Conservation (phyloP, 1,140 invertebrate genomes). For the Drosophila sechellia region DNA sequence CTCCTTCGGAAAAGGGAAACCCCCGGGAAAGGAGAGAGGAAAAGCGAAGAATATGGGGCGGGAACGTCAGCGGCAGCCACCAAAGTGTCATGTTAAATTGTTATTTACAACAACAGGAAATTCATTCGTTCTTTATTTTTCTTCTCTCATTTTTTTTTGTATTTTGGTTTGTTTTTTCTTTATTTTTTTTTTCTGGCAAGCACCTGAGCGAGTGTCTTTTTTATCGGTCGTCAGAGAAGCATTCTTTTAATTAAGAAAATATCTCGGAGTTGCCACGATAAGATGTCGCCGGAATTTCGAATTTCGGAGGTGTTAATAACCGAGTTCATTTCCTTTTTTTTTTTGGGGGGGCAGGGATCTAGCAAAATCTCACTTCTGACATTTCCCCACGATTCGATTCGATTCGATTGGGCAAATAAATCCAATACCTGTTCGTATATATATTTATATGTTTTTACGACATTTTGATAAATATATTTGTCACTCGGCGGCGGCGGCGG, state of each 20-base stretch:
- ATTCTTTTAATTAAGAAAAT: constrained; percentile 78
- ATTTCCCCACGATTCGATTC: constrained; percentile 1
- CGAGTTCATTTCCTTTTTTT: constrained; percentile 1
- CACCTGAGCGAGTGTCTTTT: constrained; percentile 60
- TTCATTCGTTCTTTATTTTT: constrained; percentile 54
- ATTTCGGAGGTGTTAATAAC: constrained; percentile 49
- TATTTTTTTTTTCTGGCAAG: constrained; percentile 17
- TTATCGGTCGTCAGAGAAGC: constrained; percentile 60
- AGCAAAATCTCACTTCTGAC: constrained; percentile 29
- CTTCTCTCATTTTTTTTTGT: constrained; percentile 6
- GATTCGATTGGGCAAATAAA: constrained; percentile 56
- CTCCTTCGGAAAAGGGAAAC: constrained; percentile 14
- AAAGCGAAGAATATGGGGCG: constrained; percentile 25
- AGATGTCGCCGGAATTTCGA: constrained; percentile 50
- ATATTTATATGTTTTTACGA: constrained; percentile 21
- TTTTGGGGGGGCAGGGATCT: constrained; percentile 7
- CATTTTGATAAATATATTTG: constrained; percentile 83
- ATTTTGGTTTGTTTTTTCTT: no score
- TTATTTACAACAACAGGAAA: constrained; percentile 81
- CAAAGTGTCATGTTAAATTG: constrained; percentile 79
- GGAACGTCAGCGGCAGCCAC: constrained; percentile 48
- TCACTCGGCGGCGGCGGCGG: constrained; percentile 52
- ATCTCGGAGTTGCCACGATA: constrained; percentile 59
- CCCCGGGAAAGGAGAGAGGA: constrained; percentile 24
- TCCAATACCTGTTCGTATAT: constrained; percentile 59